These are phyloP conservation scores for Sinohyriopsis cumingii DNA, from an alignment of 2,888 invertebrate genomes.

Conservation along the genomic window DNA sequence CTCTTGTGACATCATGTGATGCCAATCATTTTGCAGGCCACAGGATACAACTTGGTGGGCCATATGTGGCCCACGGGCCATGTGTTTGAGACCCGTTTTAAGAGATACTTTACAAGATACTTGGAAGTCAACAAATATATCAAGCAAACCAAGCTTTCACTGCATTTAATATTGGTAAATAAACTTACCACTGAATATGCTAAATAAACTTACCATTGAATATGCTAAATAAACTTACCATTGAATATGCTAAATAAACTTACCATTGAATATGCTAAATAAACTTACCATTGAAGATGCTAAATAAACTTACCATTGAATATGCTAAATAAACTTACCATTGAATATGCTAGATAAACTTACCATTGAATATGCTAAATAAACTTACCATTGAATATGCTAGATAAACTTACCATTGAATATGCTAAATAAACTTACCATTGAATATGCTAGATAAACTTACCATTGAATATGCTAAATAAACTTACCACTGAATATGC, in stretches of 20 bases:
- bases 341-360: conserved; percentile 87
- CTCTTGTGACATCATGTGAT: no score
- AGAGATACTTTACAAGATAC: no score
- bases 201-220: conserved; percentile 87
- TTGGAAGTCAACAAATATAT: no score
- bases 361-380: conserved; percentile 88
- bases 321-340: conserved; percentile 86
- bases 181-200: conserved; percentile 84
- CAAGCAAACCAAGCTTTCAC: no score
- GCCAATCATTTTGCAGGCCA: no score
- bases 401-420: conserved; percentile 86
- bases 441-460: conserved; percentile 87
- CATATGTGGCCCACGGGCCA: no score
- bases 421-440: conserved; percentile 86
- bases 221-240: conserved; percentile 86
- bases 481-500: conserved; percentile 86
- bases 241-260: conserved; percentile 88
- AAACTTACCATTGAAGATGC: no score
- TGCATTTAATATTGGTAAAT: not conserved
- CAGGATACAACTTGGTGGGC: no score
- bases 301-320: conserved; percentile 86
- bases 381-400: conserved; percentile 87
- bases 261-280: conserved; percentile 88
- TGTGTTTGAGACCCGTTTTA: no score
- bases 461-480: conserved; percentile 88